phyloP scores from a whole-genome alignment of 2,113 vertebrate genomes.

The Tyto alba region DNA sequence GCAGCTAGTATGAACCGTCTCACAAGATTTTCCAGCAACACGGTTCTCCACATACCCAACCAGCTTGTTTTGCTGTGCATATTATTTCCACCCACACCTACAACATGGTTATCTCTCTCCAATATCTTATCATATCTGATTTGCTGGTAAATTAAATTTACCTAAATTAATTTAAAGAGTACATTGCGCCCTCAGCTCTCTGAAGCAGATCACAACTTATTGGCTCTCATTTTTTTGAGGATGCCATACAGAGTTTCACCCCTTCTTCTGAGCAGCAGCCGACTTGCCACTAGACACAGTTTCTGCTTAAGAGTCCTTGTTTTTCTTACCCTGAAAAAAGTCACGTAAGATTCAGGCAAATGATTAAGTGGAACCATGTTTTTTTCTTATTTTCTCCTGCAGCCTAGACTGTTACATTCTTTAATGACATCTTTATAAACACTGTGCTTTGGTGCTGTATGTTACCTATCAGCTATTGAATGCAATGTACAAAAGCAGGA shows the following conservation, averaged over 20 bases:
- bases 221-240: background rate
- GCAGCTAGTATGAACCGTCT: background rate
- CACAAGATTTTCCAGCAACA: background rate
- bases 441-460: background rate
- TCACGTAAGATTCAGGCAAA: background rate
- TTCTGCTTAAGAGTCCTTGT: background rate
- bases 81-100: conserved; percentile 20
- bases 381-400: background rate
- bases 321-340: background rate
- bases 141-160: conserved; percentile 11
- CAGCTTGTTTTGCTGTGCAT: background rate
- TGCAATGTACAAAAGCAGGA: background rate
- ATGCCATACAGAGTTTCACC: background rate
- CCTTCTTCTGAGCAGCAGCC: background rate
- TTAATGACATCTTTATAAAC: background rate
- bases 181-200: background rate
- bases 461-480: background rate
- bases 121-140: background rate
- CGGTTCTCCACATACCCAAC: background rate
- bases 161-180: background rate
- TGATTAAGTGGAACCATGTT: background rate
- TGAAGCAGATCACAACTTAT: background rate
- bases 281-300: background rate
- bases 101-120: background rate
- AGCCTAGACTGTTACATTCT: background rate